Evolutionary conservation across 2,888 invertebrate genomes (phyloP).

Genomic region (Sepiola atlantica): DNA sequence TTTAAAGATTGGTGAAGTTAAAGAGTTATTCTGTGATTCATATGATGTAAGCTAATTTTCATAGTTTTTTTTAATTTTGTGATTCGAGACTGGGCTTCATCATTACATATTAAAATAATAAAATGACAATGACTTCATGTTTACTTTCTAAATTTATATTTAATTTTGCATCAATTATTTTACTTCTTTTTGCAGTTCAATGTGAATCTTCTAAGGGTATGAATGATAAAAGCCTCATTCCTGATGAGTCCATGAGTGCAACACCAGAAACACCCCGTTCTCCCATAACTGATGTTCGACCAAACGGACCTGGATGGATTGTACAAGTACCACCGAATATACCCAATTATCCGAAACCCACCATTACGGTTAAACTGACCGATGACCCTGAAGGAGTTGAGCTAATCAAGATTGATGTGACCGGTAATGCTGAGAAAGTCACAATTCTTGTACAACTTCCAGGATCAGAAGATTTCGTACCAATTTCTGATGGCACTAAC

Average conservation of each 20-base stretch:
- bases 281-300: neutral
- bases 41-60: no score
- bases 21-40: no score
- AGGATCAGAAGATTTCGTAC: neutral
- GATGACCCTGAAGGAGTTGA: conserved; percentile 40
- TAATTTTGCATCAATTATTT: neutral
- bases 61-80: no score
- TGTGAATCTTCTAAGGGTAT: neutral
- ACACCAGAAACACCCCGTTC: neutral
- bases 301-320: neutral
- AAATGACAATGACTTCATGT: neutral
- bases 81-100: no score
- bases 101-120: neutral
- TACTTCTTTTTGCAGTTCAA: neutral
- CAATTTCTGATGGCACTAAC: neutral
- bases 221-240: neutral
- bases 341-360: neutral
- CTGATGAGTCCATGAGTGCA: neutral
- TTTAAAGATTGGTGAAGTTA: no score
- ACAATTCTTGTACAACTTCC: neutral
- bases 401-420: neutral
- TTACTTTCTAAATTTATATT: neutral
- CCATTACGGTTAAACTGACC: neutral
- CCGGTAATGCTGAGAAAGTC: neutral
- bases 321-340: conserved; percentile 2